Evolutionary conservation across 2,797 vertebrate species (phyloP).

Genomic region (Poeciliopsis turneri): DNA sequence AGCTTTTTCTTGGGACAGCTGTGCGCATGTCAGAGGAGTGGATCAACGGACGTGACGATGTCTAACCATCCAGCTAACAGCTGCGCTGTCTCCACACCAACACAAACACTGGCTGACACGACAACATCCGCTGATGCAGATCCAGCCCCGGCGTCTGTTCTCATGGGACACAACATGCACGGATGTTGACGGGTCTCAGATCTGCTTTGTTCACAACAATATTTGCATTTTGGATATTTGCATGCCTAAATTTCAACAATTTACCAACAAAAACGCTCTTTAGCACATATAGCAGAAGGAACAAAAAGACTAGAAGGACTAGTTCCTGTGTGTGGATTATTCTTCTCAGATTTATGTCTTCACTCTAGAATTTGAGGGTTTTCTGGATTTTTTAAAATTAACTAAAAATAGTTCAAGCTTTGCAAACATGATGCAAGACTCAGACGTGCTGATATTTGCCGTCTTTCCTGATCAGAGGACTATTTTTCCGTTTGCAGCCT

Average conservation of each 20-base stretch:
- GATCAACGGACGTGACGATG: conserved; percentile 45
- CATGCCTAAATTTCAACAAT: neutral
- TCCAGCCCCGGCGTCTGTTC: conserved; percentile 11
- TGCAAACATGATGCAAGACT: neutral
- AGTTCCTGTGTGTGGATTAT: neutral
- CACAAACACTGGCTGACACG: conserved; percentile 37
- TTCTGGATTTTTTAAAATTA: neutral
- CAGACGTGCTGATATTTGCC: neutral
- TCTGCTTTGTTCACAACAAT: neutral
- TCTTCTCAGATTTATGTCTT: neutral
- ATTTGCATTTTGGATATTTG: neutral
- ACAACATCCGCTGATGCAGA: conserved; percentile 2
- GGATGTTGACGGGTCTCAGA: conserved; percentile 3
- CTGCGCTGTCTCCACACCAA: conserved; percentile 34
- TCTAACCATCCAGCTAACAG: conserved; percentile 47
- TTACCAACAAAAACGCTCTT: neutral
- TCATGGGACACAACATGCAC: conserved; percentile 11
- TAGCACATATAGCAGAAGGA: neutral
- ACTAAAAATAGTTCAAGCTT: neutral
- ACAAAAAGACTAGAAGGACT: neutral
- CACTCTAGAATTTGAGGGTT: neutral
- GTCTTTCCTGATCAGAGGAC: neutral
- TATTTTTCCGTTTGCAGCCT: neutral
- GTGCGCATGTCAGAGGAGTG: conserved; percentile 35
- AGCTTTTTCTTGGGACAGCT: conserved; percentile 29